Conservation (phyloP, 2,888 invertebrate genomes). For the Itoplectis maculator region DNA sequence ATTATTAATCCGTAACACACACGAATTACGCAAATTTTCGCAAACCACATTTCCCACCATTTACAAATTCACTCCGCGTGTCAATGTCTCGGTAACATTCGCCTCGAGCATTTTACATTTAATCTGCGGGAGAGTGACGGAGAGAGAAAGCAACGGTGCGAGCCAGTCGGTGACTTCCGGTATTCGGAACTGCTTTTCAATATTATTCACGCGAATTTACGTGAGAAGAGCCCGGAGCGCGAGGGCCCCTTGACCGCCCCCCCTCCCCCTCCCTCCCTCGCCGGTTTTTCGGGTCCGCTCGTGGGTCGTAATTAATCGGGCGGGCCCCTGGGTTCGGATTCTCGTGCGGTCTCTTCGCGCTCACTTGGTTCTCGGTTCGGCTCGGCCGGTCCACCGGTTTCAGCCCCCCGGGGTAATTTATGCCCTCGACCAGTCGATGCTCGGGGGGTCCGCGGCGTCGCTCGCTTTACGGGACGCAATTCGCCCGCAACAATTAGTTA, state of each 20-base stretch:
- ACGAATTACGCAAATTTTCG: constrained; percentile 61
- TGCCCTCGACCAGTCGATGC: constrained; percentile 74
- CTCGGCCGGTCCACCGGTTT: neutral
- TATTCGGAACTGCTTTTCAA: constrained; percentile 17
- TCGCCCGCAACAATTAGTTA: constrained; percentile 76
- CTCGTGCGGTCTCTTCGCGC: no score
- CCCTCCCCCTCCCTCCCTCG: no score
- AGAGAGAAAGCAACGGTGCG: neutral
- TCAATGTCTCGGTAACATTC: constrained; percentile 31
- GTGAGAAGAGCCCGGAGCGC: neutral
- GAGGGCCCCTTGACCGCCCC: no score
- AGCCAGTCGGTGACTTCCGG: constrained; percentile 13
- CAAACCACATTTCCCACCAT: constrained; percentile 70
- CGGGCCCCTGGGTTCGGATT: constrained; percentile 15
- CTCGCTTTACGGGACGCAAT: constrained; percentile 68
- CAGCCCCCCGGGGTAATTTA: constrained; percentile 74
- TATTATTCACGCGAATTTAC: constrained; percentile 17
- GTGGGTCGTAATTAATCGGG: constrained; percentile 51
- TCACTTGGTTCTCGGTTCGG: constrained; percentile 24
- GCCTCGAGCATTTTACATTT: constrained; percentile 4
- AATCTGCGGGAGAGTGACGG: neutral
- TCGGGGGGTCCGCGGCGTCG: constrained; percentile 72
- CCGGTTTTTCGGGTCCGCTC: constrained; percentile 26
- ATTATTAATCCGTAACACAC: constrained; percentile 38
- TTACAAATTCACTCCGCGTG: constrained; percentile 37